Conservation (phyloP, 1,140 invertebrate species). For the Zaprionus ornatus region DNA sequence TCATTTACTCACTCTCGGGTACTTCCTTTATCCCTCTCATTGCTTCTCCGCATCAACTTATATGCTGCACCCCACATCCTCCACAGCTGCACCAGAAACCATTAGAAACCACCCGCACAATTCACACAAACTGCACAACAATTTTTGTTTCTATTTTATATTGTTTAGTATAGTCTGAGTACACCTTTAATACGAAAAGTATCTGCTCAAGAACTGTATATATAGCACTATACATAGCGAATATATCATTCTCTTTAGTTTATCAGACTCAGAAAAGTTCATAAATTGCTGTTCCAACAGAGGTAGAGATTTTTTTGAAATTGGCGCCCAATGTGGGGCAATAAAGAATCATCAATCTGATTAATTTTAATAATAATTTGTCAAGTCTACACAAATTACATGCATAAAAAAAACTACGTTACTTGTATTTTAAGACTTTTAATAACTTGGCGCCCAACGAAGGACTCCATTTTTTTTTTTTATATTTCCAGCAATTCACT, state of each 20-base stretch:
- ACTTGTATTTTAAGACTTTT: neutral
- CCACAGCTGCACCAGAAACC: slow-evolving; percentile 55
- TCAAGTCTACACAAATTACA: neutral
- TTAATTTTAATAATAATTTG: neutral
- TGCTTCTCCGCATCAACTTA: slow-evolving; percentile 30
- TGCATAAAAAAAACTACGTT: neutral
- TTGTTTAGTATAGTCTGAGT: slow-evolving; percentile 27
- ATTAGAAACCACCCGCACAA: slow-evolving; percentile 63
- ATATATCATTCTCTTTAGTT: no score
- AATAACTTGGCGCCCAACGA: neutral
- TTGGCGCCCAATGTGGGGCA: neutral
- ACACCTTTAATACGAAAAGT: neutral
- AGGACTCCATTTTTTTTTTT: neutral
- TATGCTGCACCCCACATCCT: slow-evolving; percentile 5
- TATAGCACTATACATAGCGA: no score
- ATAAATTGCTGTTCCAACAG: neutral
- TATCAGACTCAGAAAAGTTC: no score
- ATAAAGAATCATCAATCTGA: neutral
- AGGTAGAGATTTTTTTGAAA: no score
- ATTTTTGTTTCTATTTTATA: slow-evolving; percentile 12
- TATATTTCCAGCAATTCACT: neutral
- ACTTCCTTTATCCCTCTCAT: slow-evolving; percentile 30
- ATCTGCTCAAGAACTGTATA: neutral
- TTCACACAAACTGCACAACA: slow-evolving; percentile 4
- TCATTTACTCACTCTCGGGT: slow-evolving; percentile 19